Percentiles rank a stretch among this genome's conserved stretches.
These are phyloP conservation scores for Bettongia penicillata DNA, from an alignment of 2,113 vertebrate genomes.

Conservation along the genomic window DNA sequence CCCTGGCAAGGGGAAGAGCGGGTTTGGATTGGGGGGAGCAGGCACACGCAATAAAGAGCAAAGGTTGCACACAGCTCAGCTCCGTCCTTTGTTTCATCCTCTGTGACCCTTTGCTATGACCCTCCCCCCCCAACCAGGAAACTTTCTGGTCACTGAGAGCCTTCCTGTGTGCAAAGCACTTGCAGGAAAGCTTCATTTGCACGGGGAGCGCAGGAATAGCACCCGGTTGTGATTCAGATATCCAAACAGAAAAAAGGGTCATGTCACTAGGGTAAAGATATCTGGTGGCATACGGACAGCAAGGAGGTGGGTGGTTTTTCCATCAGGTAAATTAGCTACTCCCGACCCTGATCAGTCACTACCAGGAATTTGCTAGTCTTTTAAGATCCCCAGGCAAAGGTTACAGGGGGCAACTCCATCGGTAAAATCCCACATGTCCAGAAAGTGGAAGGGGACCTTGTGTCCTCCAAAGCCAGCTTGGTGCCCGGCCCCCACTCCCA, in stretches of 20 bases:
- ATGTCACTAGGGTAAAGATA: neutral
- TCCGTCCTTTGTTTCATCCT: conserved; percentile 27
- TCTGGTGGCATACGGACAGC: neutral
- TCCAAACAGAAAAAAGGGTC: neutral
- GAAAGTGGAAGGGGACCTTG: neutral
- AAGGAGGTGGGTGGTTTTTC: neutral
- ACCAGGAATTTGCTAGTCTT: neutral
- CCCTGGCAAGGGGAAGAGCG: no score
- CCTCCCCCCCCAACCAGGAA: neutral
- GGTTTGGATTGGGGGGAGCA: neutral
- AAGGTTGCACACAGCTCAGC: conserved; percentile 25
- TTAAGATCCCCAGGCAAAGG: neutral
- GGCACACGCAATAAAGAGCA: conserved; percentile 69
- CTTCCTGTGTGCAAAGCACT: neutral
- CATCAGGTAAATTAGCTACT: neutral
- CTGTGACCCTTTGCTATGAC: neutral
- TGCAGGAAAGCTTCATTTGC: neutral
- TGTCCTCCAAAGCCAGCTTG: neutral
- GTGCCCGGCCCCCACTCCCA: neutral
- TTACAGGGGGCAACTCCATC: neutral
- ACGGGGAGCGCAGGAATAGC: neutral
- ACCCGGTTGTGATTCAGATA: neutral
- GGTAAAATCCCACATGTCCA: neutral
- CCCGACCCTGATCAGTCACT: neutral
- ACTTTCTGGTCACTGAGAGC: neutral